These are phyloP conservation scores for Elgaria multicarinata DNA, from an alignment of 2,113 vertebrate species.

Conservation along the genomic window DNA sequence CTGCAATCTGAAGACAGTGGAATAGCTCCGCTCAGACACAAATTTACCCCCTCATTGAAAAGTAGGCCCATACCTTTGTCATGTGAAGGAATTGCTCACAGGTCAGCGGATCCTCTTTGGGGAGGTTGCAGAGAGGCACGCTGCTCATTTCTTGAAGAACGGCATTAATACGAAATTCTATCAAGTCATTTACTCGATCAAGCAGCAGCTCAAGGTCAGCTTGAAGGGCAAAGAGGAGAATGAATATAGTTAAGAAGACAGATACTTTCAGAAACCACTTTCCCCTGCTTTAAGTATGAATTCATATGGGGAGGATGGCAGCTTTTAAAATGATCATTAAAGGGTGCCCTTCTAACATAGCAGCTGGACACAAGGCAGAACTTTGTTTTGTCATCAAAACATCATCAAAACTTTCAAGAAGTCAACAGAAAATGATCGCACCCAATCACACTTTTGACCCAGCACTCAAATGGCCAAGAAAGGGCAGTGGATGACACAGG, in stretches of 20 bases:
- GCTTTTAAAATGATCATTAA: background rate
- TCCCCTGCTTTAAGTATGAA: background rate
- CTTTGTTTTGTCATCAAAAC: background rate
- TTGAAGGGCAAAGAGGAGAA: conserved; percentile 54
- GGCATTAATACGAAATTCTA: conserved; percentile 89
- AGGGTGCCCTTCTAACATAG: too few relatives aligned
- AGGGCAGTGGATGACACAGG: background rate
- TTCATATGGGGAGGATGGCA: background rate
- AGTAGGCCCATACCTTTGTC: conserved; percentile 74
- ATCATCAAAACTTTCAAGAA: background rate
- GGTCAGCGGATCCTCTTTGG: conserved; percentile 84
- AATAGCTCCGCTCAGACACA: too few relatives aligned
- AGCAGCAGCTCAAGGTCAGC: conserved; percentile 87
- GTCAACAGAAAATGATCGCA: background rate
- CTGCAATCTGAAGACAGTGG: background rate
- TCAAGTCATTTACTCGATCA: conserved; percentile 85
- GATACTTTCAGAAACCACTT: background rate
- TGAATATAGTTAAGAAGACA: background rate
- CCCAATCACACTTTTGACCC: background rate
- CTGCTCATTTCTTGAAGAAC: conserved; percentile 88
- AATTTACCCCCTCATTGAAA: background rate
- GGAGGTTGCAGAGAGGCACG: conserved; percentile 82
- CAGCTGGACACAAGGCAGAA: background rate
- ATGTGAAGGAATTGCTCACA: conserved; percentile 90
- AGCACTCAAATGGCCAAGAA: background rate